Conservation (phyloP, 2,888 invertebrate genomes). For the Helobdella robusta region DNA sequence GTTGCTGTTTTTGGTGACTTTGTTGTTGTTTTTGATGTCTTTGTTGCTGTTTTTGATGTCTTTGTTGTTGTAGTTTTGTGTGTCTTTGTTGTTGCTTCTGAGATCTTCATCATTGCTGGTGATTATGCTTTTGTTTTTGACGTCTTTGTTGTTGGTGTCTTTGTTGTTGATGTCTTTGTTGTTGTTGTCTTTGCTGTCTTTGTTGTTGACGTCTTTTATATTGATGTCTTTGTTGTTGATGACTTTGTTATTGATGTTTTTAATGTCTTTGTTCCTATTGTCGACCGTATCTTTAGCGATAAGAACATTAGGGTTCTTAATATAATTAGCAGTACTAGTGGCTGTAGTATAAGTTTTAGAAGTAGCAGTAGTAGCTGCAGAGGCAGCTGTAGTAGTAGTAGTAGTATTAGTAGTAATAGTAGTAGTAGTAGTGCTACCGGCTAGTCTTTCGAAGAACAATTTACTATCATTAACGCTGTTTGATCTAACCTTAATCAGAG, state of each 20-base stretch:
- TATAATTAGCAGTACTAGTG: background rate
- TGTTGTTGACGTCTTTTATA: background rate
- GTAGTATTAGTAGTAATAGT: too few relatives aligned
- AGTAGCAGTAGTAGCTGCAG: too few relatives aligned
- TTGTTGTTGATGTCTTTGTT: background rate
- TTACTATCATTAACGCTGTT: background rate
- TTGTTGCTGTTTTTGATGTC: too few relatives aligned
- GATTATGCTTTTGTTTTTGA: background rate
- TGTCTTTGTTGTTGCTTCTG: too few relatives aligned
- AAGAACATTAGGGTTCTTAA: background rate
- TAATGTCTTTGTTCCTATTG: background rate
- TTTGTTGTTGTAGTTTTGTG: too few relatives aligned
- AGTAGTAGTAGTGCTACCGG: background rate
- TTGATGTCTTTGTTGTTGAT: background rate
- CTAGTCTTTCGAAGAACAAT: background rate
- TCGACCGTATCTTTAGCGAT: background rate
- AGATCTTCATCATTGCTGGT: too few relatives aligned
- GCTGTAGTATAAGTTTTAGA: too few relatives aligned
- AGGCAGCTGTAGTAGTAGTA: too few relatives aligned
- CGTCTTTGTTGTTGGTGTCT: background rate
- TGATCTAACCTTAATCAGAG: too few relatives aligned
- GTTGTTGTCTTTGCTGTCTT: background rate
- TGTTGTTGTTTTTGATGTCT: too few relatives aligned
- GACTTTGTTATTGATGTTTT: background rate
- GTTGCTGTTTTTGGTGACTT: too few relatives aligned